Percentiles rank a stretch among this genome's conserved stretches.
Evolutionary conservation across 30 jellyfish, hydroid and myxozoan genomes (phyloP).

Genomic region (Pelagia noctiluca): DNA sequence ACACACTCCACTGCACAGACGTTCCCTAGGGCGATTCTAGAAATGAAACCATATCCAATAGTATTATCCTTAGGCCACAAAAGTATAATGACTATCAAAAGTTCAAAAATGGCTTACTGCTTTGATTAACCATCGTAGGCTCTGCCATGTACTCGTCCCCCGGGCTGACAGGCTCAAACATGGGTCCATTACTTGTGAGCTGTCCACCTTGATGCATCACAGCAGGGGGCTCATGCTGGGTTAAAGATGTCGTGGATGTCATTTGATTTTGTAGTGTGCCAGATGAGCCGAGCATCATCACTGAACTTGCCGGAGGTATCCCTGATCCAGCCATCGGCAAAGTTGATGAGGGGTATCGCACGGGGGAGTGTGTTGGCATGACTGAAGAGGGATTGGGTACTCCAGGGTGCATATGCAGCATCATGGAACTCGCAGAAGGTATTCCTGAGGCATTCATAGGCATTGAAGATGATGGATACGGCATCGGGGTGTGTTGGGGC

Average conservation of each 20-base stretch:
- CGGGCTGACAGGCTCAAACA: slow-evolving; percentile 89
- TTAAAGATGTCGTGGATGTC: too few species aligned
- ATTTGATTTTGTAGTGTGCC: not conserved
- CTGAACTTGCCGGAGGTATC: not conserved
- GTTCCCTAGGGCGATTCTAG: too few species aligned
- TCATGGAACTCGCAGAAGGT: not conserved
- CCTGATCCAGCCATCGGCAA: not conserved
- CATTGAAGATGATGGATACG: not conserved
- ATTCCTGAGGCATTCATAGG: not conserved
- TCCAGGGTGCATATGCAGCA: not conserved
- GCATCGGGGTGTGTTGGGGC: not conserved
- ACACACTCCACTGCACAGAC: too few species aligned
- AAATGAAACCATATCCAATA: not conserved
- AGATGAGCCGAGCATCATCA: not conserved
- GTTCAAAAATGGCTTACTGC: not conserved
- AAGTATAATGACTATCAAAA: not conserved
- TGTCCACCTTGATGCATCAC: slow-evolving; percentile 16
- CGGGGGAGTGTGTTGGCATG: not conserved
- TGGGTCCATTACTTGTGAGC: slow-evolving; percentile 45
- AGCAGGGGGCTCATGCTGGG: not conserved
- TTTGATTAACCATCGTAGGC: not conserved
- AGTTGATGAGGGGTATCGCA: not conserved
- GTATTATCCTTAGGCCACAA: not conserved
- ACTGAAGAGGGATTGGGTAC: not conserved
- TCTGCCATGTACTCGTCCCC: slow-evolving; percentile 37